A percentile compares a stretch with the other conserved stretches of the same genome.
Evolutionary conservation across 2,888 invertebrate genomes (phyloP).

Genomic region (Lasius platythorax): DNA sequence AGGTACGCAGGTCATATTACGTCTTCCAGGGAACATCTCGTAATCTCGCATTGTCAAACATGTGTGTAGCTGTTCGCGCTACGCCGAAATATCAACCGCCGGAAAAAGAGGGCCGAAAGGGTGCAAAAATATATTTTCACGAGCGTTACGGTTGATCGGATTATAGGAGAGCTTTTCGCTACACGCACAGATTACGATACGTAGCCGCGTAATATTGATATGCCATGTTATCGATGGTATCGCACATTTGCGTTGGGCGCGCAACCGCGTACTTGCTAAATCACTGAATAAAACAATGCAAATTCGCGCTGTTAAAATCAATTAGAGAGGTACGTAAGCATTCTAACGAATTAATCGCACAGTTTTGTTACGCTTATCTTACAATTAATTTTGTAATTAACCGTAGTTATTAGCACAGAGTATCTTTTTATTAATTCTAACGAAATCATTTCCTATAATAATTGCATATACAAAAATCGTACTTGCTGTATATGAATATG

Average conservation of each 20-base stretch:
- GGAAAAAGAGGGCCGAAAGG: constrained; percentile 10
- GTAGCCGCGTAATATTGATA: constrained; percentile 51
- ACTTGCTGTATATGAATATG: too few species aligned
- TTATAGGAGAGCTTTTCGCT: constrained; percentile 50
- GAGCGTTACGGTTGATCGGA: constrained; percentile 47
- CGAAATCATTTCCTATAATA: neutral
- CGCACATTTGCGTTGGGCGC: constrained; percentile 41
- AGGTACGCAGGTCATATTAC: constrained; percentile 22
- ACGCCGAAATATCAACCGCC: constrained; percentile 10
- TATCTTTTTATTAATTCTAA: constrained; percentile 9
- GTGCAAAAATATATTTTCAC: constrained; percentile 37
- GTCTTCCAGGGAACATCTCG: neutral
- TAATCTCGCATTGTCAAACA: constrained; percentile 26
- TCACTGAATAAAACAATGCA: constrained; percentile 53
- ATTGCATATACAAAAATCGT: too few species aligned
- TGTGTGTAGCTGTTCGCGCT: neutral
- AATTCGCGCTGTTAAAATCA: constrained; percentile 44
- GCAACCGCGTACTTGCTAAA: constrained; percentile 53
- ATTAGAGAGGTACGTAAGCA: constrained; percentile 35
- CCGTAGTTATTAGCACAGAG: constrained; percentile 11
- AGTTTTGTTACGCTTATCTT: constrained; percentile 36
- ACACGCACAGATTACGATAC: constrained; percentile 50
- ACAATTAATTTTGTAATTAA: constrained; percentile 49
- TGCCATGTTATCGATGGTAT: constrained; percentile 54
- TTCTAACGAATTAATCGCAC: constrained; percentile 33